Percentiles rank a stretch among this genome's conserved stretches.
These are phyloP conservation scores for Cebuella pygmaea DNA, from an alignment of 2,797 vertebrate species.

Conservation along the genomic window DNA sequence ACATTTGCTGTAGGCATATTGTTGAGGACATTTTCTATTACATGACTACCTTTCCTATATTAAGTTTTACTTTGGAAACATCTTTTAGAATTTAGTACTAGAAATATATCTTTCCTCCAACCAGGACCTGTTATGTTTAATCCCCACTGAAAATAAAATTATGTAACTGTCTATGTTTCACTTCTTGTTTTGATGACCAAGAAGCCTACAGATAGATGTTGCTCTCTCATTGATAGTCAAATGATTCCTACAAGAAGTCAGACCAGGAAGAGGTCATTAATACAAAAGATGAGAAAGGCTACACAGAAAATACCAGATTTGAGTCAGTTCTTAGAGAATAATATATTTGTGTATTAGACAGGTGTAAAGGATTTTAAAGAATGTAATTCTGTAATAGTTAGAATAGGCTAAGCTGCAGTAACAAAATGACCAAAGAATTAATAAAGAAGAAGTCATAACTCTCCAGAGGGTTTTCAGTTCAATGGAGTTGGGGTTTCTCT, in stretches of 20 bases:
- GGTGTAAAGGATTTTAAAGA: background rate
- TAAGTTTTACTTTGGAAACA: background rate
- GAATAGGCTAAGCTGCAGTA: background rate
- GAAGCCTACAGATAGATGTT: background rate
- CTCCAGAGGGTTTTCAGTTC: background rate
- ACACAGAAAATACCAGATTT: background rate
- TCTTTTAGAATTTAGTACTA: background rate
- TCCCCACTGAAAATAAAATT: background rate
- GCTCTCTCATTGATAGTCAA: background rate
- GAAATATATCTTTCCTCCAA: background rate
- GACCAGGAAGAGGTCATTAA: background rate
- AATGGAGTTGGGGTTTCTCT: background rate
- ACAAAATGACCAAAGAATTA: background rate
- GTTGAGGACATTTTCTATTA: background rate
- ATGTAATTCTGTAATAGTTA: background rate
- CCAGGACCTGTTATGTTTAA: background rate
- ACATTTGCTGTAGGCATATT: background rate
- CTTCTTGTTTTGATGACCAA: background rate
- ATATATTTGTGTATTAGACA: background rate
- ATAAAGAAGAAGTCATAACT: background rate
- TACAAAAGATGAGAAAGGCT: background rate
- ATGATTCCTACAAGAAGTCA: background rate
- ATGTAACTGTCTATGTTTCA: background rate
- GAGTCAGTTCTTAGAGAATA: background rate
- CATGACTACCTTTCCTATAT: background rate